Conservation (phyloP, 2,797 vertebrate genomes). For the Lindbergichthys nudifrons region DNA sequence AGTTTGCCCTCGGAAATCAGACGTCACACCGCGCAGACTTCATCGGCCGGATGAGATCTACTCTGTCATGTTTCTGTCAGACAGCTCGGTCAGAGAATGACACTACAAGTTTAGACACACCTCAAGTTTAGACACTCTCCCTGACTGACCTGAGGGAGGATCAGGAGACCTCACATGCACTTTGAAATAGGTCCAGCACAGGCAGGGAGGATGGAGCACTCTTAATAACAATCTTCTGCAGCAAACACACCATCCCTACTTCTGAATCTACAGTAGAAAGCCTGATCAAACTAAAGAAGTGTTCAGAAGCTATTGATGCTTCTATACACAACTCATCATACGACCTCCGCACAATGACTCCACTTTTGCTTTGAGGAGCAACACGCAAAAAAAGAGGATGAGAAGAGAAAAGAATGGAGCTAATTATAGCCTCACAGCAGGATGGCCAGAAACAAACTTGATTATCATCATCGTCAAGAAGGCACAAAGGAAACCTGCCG, state of each 20-base stretch:
- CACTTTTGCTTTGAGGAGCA: conserved; percentile 61
- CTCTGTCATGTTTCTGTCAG: conserved; percentile 77
- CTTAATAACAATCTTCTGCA: conserved; percentile 21
- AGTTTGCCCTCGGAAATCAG: conserved; percentile 35
- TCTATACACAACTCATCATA: conserved; percentile 21
- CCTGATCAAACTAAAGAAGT: conserved; percentile 15
- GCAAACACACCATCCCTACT: conserved; percentile 2
- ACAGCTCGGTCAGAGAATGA: conserved; percentile 69
- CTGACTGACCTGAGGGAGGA: conserved; percentile 49
- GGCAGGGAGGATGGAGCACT: background rate
- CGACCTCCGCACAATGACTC: conserved; percentile 50
- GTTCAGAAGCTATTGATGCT: conserved; percentile 19
- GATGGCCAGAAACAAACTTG: conserved; percentile 83
- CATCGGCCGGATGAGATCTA: conserved; percentile 65
- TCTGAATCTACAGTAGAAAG: conserved; percentile 18
- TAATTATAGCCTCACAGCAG: conserved; percentile 82
- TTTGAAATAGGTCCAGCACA: conserved; percentile 13
- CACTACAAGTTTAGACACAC: conserved; percentile 68
- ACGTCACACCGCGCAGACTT: conserved; percentile 46
- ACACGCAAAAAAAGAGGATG: conserved; percentile 55
- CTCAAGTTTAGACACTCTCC: conserved; percentile 63
- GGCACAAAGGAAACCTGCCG: conserved; percentile 80
- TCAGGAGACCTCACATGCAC: conserved; percentile 30
- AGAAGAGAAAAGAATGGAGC: conserved; percentile 63
- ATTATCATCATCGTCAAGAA: conserved; percentile 82